A percentile compares a stretch with the other conserved stretches of the same genome.
phyloP scores from a whole-genome alignment of 1,140 invertebrate genomes.

The Hetaerina americana region DNA sequence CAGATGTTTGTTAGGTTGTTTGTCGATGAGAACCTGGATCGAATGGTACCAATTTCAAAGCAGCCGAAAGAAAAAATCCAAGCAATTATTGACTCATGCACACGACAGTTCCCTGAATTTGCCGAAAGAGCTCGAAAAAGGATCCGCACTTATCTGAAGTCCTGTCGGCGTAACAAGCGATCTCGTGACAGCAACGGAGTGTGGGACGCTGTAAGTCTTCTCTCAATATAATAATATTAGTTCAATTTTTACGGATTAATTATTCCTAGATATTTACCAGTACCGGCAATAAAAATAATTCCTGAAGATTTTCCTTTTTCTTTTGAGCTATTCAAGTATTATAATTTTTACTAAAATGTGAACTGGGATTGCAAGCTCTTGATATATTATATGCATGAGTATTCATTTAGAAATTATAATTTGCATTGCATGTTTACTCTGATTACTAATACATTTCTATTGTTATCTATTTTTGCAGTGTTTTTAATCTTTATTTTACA shows the following conservation, averaged over 20 bases:
- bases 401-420: too few relatives aligned
- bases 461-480: too few relatives aligned
- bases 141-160: conserved; percentile 91
- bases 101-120: conserved; percentile 92
- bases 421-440: too few relatives aligned
- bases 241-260: too few relatives aligned
- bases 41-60: conserved; percentile 92
- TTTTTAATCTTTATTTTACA: too few relatives aligned
- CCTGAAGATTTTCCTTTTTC: too few relatives aligned
- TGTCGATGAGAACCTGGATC: conserved; percentile 91
- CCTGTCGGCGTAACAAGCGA: conserved; percentile 85
- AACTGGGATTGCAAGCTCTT: too few relatives aligned
- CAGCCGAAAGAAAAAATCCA: conserved; percentile 97
- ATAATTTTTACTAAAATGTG: neutral
- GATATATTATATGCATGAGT: too few relatives aligned
- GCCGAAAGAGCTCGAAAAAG: conserved; percentile 85
- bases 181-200: conserved; percentile 55
- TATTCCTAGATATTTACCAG: too few relatives aligned
- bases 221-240: too few relatives aligned
- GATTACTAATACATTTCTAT: too few relatives aligned
- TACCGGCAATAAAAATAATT: too few relatives aligned
- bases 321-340: neutral
- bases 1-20: conserved; percentile 97
- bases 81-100: conserved; percentile 93
- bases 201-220: conserved; percentile 54